A percentile compares a stretch with the other conserved stretches of the same genome.
phyloP scores from a whole-genome alignment of 2,888 invertebrate genomes.

The Venusia cambrica region DNA sequence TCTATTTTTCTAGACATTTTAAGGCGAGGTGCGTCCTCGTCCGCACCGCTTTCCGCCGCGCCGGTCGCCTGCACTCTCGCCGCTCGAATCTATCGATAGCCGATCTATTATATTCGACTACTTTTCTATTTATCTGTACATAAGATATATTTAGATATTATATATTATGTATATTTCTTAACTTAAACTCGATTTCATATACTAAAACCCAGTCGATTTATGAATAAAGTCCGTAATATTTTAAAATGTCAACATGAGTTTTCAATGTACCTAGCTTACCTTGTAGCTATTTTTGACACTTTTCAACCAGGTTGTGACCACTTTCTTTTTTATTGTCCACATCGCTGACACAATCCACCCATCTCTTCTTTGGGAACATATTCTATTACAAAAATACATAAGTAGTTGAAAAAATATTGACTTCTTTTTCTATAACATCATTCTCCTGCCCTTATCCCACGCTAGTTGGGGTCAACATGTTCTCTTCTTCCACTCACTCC shows the following conservation, averaged over 20 bases:
- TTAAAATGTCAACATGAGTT: slow-evolving; percentile 38
- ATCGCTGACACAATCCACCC: no score
- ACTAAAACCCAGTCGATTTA: slow-evolving; percentile 79
- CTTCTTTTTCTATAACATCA: no score
- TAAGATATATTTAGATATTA: slow-evolving; percentile 81
- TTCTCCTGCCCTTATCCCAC: no score
- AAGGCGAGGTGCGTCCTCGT: slow-evolving; percentile 78
- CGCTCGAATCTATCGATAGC: slow-evolving; percentile 78
- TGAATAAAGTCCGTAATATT: slow-evolving; percentile 71
- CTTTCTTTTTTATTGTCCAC: no score
- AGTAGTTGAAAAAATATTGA: no score
- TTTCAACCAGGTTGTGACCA: no score
- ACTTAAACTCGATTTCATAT: slow-evolving; percentile 79
- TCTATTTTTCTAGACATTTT: slow-evolving; percentile 81
- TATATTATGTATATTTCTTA: slow-evolving; percentile 80
- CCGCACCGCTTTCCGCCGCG: slow-evolving; percentile 77
- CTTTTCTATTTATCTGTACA: slow-evolving; percentile 81
- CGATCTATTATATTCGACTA: slow-evolving; percentile 78
- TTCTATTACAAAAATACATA: no score
- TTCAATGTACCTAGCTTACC: slow-evolving; percentile 28
- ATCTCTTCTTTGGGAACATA: no score
- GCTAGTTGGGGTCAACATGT: no score
- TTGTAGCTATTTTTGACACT: not conserved
- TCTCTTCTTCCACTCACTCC: no score
- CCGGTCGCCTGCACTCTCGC: slow-evolving; percentile 79